Evolutionary conservation across 2,888 invertebrate species (phyloP), one percentile per base, ranked within the genome.

Genomic region (Catocala fraxini): DNA sequence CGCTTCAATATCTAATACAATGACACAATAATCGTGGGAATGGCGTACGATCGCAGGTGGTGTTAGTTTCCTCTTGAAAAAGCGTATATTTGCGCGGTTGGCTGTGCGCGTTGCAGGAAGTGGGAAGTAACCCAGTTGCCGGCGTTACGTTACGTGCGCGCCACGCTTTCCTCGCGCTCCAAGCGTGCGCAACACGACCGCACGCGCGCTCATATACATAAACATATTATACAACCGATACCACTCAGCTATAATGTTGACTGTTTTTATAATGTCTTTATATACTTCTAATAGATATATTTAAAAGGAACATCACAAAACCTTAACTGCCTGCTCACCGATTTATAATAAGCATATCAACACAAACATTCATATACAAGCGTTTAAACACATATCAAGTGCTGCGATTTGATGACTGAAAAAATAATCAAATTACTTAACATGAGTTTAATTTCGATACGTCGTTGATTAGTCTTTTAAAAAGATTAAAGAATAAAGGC

Each of bases 121-220:
- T 79, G 87, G 92, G 92, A 93, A 92, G 86, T 91, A 88, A 88
- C 89, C 89, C 71, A 91, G 79, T 88, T 85, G 86, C 70, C 73
- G 74, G 70, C 65, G 83, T 91, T 85, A 88, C 88, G 88, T 87
- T 80, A 81, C 85, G 63, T 68, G 63, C 65, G 63, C 76, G 79
- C 83, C 80, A 84, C 90, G 88, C 88, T 86, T 87, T 86, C 85
- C 82, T 80, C 78, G 80, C 79, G 58, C 42, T 41, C 55, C 63
- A 54, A 52, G 63, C 63, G 63, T 78, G 71, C 75, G 56, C 58
- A 59, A 58, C 65, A 42, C 48, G 35, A 13, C 45, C 6, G 57
- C 68, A 56, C 65, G 59, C 74, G 57, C 75, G 66, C 68, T 51
- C 69, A 46, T 42, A 41, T 35, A 39, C 12, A 6, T 35, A 51